These are phyloP conservation scores for Balaenoptera acutorostrata DNA, from an alignment of 2,113 vertebrate species.

Conservation along the genomic window DNA sequence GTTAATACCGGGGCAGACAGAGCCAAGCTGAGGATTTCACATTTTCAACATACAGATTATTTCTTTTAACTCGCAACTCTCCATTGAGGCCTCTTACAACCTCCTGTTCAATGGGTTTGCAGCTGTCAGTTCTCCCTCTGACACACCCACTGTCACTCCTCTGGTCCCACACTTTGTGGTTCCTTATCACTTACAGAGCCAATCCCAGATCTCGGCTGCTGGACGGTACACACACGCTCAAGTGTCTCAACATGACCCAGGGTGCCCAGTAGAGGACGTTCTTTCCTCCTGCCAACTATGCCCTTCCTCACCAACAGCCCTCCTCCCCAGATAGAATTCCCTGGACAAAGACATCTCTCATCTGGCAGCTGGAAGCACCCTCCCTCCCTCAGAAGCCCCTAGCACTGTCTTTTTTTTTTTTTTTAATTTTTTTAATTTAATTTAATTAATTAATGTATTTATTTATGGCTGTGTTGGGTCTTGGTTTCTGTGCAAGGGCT, in stretches of 20 bases:
- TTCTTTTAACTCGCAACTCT: background rate
- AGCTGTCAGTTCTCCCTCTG: background rate
- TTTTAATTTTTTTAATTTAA: too few relatives aligned
- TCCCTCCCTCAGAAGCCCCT: background rate
- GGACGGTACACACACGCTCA: background rate
- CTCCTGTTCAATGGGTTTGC: background rate
- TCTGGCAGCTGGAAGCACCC: background rate
- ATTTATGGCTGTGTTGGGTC: too few relatives aligned
- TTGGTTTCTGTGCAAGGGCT: too few relatives aligned
- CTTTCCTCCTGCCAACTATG: background rate
- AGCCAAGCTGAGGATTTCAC: background rate
- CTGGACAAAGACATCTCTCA: background rate
- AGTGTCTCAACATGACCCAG: background rate
- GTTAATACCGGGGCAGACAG: background rate
- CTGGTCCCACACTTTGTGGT: background rate
- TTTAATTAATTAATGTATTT: too few relatives aligned
- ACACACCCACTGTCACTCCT: background rate
- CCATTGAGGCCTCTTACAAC: background rate
- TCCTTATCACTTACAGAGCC: background rate
- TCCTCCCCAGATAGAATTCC: background rate
- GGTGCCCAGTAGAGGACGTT: background rate
- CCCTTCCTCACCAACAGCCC: background rate
- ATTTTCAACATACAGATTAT: background rate
- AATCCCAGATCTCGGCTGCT: background rate
- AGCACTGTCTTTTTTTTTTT: background rate